Conservation (phyloP, 2,113 vertebrate genomes). For the Pipra filicauda region DNA sequence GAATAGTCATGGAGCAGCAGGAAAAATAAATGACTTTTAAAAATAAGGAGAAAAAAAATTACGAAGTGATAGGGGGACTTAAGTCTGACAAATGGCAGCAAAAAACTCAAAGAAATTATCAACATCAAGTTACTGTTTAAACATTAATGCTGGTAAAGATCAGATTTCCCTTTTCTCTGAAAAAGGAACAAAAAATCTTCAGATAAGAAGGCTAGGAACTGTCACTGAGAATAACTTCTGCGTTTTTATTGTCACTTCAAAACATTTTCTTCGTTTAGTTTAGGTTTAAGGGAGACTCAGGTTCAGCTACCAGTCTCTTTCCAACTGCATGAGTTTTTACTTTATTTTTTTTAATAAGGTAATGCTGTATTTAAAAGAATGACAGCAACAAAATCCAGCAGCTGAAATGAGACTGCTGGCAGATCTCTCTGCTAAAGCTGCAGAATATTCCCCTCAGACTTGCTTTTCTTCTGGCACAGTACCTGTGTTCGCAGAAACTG, state of each 20-base stretch:
- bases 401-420: background rate
- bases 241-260: background rate
- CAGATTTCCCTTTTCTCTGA: background rate
- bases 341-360: background rate
- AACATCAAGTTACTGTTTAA: background rate
- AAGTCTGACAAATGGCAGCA: background rate
- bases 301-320: background rate
- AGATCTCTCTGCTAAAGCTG: background rate
- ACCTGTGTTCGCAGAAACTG: constrained; percentile 78
- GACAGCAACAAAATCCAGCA: background rate
- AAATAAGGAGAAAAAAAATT: background rate
- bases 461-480: background rate
- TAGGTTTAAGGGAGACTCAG: background rate
- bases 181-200: background rate
- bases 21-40: background rate
- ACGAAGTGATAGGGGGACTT: background rate
- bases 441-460: background rate
- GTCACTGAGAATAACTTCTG: background rate
- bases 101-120: background rate
- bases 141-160: background rate
- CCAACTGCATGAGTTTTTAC: background rate
- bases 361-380: background rate
- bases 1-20: background rate
- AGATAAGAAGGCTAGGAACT: background rate
- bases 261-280: background rate